Base-by-base conservation (phyloP, 2,113 vertebrate species). In the Eulemur rufifrons region DNA sequence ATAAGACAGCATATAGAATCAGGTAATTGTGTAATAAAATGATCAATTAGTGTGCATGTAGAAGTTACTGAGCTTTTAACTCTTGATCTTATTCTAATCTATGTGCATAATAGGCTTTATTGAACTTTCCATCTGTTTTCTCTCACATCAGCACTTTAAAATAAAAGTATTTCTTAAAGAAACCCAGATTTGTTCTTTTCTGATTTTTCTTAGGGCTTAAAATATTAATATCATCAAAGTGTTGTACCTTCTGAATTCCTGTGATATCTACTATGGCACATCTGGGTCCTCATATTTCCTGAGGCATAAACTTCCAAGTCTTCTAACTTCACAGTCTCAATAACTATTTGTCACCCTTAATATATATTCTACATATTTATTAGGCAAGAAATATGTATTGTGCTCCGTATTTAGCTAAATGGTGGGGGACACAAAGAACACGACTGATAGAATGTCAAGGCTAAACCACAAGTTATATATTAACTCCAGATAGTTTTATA, bases 11-110 rank as follows among this genome's bases (percentile, higher is more conserved):
- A 78, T 54, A 81, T 42, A 25, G 3, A 71, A 86, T 86, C 23
- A 84, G 50, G 15, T 73, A 84, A 56, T 12, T 47, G 1, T 86
- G 12, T 86, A 63, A 95, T 54, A 86, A 94, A 92, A 85, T 66
- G 34, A 81, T 77, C 45, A 56, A 73, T 91, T 77, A 54, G n/a
- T 76, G 23, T 47, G 27, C n/a, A 52, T 61, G 17, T 64, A 52
- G 39, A 97, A 87, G 59, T 76, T 74, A 77, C 13, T 73, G 42
- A 93, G 34, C 2, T 84, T 39, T 90, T 59, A 88, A 88, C 81
- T 95, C 8, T 93, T 82, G 37, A 86, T 93, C 52, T 66, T 91
- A 94, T 89, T 87, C 91, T 10, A 63, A 25, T 23, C 39, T 69
- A 63, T 32, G 5, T 21, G 13, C 47, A 64, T 32, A 66, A 84